Base-by-base conservation (phyloP, 2,797 vertebrate species). In the Mionectes olivaceus region DNA sequence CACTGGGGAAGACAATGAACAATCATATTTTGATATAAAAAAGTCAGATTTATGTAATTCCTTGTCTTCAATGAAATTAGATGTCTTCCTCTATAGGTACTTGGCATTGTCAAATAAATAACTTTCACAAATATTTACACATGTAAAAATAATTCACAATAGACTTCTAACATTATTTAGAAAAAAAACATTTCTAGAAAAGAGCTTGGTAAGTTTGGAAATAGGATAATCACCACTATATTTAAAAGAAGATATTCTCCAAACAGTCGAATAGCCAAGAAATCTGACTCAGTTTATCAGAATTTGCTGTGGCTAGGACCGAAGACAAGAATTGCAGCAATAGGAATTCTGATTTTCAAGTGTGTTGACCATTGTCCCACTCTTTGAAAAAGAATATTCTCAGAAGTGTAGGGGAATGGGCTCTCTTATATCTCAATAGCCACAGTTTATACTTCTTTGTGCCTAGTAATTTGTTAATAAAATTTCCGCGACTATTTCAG, bases 251-350 rank as follows among this genome's bases (percentile, higher is more conserved):
- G 2, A 28, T 25, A 55, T 52, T 83, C 7, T 77, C 8, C 39
- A 55, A 81, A 70, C 13, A 53, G 9, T 3, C 3, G 49, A 60
- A 46, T 4, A 37, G 3, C 6, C 8, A 76, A 69, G 27, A 76
- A 61, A 43, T 55, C 5, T 61, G 33, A 21, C 19, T 75, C 3
- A 3, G 2, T 0, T 68, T 76, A 28, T 32, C 9, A 49, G 14
- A 53, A 9, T 5, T 16, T 53, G 3, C 12, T 60, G 19, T 16
- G 6, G 3, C 12, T 6, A 3, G 9, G 3, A 68, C 8, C 2
- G 27, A 74, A 71, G 14, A 47, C 11, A 76, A 71, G 7, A 37
- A 21, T 7, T 43, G 5, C 10, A 55, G 4, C 10, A 50, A 53
- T 4, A 68, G 5, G 8, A 63, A 50, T 56, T 81, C 28, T 56